These are phyloP conservation scores for Corynorhinus townsendii DNA, from an alignment of 2,113 vertebrate species.

Conservation along the genomic window DNA sequence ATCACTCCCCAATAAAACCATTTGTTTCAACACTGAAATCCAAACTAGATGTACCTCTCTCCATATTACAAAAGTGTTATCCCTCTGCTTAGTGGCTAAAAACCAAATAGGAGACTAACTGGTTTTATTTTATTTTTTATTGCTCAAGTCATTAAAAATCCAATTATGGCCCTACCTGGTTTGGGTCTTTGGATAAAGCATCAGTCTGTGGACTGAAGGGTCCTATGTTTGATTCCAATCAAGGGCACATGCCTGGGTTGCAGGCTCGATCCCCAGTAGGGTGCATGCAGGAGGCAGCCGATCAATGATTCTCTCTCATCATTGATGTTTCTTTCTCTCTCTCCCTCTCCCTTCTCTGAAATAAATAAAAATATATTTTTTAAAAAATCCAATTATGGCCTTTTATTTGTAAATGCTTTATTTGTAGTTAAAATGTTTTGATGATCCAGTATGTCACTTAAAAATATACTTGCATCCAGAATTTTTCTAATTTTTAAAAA, in stretches of 20 bases:
- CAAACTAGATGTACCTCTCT: background rate
- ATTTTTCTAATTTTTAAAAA: conserved; percentile 1
- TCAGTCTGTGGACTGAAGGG: too few species aligned
- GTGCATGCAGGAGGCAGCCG: too few species aligned
- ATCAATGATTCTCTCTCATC: too few species aligned
- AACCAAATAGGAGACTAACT: background rate
- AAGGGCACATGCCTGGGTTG: too few species aligned
- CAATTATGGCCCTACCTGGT: background rate
- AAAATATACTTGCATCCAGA: conserved; percentile 1
- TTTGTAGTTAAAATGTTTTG: conserved; percentile 25
- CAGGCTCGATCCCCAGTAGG: too few species aligned
- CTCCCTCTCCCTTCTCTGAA: too few species aligned
- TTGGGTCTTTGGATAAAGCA: too few species aligned
- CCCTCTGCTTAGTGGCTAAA: background rate
- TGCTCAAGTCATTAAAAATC: conserved; percentile 34
- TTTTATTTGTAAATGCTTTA: background rate
- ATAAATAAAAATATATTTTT: background rate
- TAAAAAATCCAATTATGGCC: conserved; percentile 18
- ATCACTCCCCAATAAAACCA: background rate
- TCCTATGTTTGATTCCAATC: too few species aligned
- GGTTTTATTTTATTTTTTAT: background rate
- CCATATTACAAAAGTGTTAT: background rate
- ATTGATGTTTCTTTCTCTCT: too few species aligned
- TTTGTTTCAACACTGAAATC: background rate
- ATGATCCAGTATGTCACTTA: background rate